Conservation (phyloP, 2,888 invertebrate genomes). For the Phlogophora meticulosa region DNA sequence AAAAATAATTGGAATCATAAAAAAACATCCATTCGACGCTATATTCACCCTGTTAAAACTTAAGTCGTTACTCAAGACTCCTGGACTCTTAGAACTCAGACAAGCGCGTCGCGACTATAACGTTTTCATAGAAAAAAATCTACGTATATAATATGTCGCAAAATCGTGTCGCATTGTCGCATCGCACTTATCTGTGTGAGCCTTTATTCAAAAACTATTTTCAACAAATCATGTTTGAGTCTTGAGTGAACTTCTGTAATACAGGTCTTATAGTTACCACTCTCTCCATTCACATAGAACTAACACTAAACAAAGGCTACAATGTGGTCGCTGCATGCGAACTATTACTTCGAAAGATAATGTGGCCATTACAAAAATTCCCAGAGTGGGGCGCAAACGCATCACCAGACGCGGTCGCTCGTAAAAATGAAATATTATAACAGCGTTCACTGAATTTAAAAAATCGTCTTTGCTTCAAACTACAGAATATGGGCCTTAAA, state of each 20-base stretch:
- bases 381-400: conserved; percentile 85
- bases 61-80: too few species aligned
- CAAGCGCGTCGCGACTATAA: too few species aligned
- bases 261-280: not conserved
- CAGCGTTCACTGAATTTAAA: conserved; percentile 88
- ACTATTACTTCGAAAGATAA: conserved; percentile 81
- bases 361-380: conserved; percentile 85
- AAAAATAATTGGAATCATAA: not conserved
- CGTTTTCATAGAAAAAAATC: too few species aligned
- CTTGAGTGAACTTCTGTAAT: too few species aligned
- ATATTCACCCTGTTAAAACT: not conserved
- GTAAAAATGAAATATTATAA: conserved; percentile 90
- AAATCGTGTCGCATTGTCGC: too few species aligned
- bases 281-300: conserved; percentile 16
- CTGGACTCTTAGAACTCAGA: too few species aligned
- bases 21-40: not conserved
- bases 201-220: too few species aligned
- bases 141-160: too few species aligned
- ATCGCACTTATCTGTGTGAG: too few species aligned
- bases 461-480: conserved; percentile 78
- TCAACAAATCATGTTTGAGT: too few species aligned
- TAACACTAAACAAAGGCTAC: conserved; percentile 26
- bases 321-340: conserved; percentile 64
- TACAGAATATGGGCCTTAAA: conserved; percentile 78
- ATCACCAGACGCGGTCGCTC: conserved; percentile 83